Evolutionary conservation across 2,113 vertebrate genomes (phyloP).

Genomic region (Danionella cerebrum): DNA sequence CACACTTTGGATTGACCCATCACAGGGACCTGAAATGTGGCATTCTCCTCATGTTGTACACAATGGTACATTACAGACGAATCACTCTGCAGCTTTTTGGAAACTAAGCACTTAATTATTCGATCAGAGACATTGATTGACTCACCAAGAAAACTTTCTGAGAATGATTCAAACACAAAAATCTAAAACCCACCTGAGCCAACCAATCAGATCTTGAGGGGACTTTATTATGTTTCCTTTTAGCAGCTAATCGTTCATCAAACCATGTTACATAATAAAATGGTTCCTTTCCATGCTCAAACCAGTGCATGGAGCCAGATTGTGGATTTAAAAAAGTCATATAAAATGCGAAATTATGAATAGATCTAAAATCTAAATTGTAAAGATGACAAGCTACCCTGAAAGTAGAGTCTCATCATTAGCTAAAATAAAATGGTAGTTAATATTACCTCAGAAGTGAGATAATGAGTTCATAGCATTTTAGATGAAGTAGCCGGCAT

Average conservation of each 20-base stretch:
- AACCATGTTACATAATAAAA: no score
- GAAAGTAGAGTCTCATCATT: neutral
- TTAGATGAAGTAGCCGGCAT: neutral
- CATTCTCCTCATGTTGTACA: neutral
- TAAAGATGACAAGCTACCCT: neutral
- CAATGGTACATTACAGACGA: neutral
- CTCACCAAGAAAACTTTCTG: neutral
- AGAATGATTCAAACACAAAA: neutral
- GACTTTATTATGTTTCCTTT: no score
- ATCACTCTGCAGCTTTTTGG: no score
- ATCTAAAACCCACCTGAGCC: neutral
- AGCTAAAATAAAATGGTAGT: constrained; percentile 2
- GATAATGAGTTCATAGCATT: neutral
- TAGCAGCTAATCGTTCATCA: no score
- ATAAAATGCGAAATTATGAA: neutral
- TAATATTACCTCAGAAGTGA: neutral
- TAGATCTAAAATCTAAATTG: neutral
- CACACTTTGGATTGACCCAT: neutral
- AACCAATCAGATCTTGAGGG: no score
- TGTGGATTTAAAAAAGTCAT: neutral
- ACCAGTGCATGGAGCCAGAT: neutral
- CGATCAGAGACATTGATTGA: neutral
- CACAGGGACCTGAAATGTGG: neutral
- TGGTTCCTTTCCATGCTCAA: no score
- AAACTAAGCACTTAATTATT: constrained; percentile 22